Base-by-base conservation (phyloP, 2,113 vertebrate species). In the Arvicanthis niloticus region DNA sequence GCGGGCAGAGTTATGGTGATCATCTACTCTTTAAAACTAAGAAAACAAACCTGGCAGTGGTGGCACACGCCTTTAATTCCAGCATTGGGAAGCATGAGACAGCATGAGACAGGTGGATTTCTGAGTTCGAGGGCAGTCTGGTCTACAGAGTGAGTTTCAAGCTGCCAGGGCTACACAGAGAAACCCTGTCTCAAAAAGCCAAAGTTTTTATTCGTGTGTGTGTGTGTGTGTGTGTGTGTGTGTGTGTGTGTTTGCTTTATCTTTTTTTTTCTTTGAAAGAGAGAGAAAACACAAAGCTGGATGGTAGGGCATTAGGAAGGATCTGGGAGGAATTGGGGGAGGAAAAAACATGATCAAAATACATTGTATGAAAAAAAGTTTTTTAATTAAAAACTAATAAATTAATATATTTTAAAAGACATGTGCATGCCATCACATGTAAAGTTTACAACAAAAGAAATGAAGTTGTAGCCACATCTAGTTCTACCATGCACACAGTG, bases 391-490 rank as follows among this genome's bases (percentile, higher is more conserved):
- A 65, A 78, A 67, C 37, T 48, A 86, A 48, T 48, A 42, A 42
- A n/a, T 51, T 48, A 15, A 24, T 34, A 37, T 89, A 73, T 93
- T 91, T 22, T 16, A n/a, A 93, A 73, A 78, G 37, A 89, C n/a
- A n/a, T 51, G 24, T 16, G 12, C 21, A 19, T 73, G 65, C 80
- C 45, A 73, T 51, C 58, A 37, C 24, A 22, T 60, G n/a, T 77
- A 86, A 76, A 53, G 81, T 88, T 80, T 90, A 76, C 13, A 73
- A 75, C 62, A 82, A 92, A 75, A 88, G 60, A 34, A 81, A 92
- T 70, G 22, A 40, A 88, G 37, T 29, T 58, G 31, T 67, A 78
- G 80, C 72, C 58, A 91, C 48, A 34, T 95, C 51, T 37, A 34
- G 68, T 72, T 92, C 91, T 89, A 91, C 93, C n/a, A 94, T 58